Evolutionary conservation across 2,113 vertebrate genomes (phyloP).

Genomic region (Bagarius yarrelli): DNA sequence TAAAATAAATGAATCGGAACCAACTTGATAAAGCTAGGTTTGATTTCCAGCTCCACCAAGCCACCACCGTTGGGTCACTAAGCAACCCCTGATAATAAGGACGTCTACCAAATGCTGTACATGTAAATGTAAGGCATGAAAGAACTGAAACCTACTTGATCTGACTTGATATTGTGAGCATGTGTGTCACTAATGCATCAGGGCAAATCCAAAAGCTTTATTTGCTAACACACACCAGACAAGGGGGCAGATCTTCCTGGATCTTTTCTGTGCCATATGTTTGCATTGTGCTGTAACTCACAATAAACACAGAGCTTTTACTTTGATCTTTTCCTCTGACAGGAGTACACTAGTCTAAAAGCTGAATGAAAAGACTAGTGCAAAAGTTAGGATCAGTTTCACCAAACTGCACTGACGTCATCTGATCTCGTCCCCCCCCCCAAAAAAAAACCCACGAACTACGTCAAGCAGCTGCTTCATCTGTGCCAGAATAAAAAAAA

Average conservation of each 20-base stretch:
- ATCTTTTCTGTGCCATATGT: neutral
- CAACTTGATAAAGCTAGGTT: too few relatives aligned
- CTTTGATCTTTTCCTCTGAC: neutral
- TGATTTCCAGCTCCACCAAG: too few relatives aligned
- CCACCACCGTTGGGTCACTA: too few relatives aligned
- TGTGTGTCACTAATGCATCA: neutral
- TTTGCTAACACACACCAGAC: neutral
- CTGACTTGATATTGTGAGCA: neutral
- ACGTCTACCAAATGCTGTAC: neutral
- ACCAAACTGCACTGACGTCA: neutral
- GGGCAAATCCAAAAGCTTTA: neutral
- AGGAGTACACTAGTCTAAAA: neutral
- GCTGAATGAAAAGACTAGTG: neutral
- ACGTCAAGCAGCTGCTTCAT: constrained; percentile 13
- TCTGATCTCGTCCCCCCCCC: constrained; percentile 6
- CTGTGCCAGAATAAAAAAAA: constrained; percentile 1
- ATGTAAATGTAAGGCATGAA: neutral
- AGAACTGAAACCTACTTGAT: neutral
- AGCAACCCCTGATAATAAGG: too few relatives aligned
- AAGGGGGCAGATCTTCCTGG: neutral
- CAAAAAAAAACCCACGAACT: constrained; percentile 35
- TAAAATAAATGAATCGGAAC: too few relatives aligned
- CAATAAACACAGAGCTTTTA: neutral
- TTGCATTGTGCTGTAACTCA: neutral
- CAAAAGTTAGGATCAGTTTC: neutral